Base-by-base conservation (phyloP, 2,113 vertebrate genomes). In the Verasper variegatus region DNA sequence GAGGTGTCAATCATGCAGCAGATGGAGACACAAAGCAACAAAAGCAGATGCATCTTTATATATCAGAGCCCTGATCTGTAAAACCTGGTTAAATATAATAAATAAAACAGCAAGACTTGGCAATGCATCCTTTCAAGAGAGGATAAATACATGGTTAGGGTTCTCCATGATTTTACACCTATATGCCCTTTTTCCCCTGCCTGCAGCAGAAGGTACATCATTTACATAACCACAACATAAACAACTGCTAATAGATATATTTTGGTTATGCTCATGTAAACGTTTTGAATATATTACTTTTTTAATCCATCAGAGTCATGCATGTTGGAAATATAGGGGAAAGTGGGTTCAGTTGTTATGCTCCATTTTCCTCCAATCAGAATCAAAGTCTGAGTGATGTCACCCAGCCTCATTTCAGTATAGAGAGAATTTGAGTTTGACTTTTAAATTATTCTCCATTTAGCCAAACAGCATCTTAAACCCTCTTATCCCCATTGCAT, bases 1-100 rank as follows among this genome's bases (percentile, higher is more conserved):
- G 95, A 95, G 92, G 91, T 89, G 87, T 95, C 94, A 95, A 94
- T 94, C 95, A 93, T 86, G 81, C 92, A 76, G 92, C 94, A 94
- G 94, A 91, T 89, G 91, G 91, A 79, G 82, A 82, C 77, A 68
- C 73, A 81, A 77, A 85, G 81, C 80, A 40, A 72, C 83, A 69
- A 87, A 61, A 59, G 75, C 37, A 7, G 72, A 82, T 54, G 72
- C 87, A 89, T 92, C 88, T 91, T 88, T 88, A 88, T 90, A 88
- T 90, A 86, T 89, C 89, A 91, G 79, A 81, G 84, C 74, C 77
- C 85, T 94, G 93, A 95, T 93, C 94, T 92, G 74, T 93, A 94
- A 95, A 95, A 92, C 84, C 93, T 88, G 87, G 69, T 91, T 91
- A 93, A 94, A 94, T 81, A 88, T 64, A 77, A 71, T 82, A 86